Evolutionary conservation across 2,888 invertebrate genomes (phyloP).

Genomic region (Thera obeliscata): DNA sequence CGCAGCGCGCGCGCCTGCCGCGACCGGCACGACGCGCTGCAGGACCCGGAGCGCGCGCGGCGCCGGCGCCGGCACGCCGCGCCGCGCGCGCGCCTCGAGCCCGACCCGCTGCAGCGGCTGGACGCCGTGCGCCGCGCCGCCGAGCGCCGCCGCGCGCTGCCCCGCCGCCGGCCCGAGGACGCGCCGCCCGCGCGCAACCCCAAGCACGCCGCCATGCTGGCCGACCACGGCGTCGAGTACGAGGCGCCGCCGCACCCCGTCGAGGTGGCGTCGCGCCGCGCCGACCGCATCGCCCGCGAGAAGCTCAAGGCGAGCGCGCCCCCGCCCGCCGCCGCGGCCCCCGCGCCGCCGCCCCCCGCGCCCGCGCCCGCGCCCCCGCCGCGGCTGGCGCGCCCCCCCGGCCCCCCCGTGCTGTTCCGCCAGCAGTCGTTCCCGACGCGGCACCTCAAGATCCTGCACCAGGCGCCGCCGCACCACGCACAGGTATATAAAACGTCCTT

Average conservation of each 20-base stretch:
- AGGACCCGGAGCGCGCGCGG: slow-evolving; percentile 94
- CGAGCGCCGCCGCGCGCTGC: slow-evolving; percentile 89
- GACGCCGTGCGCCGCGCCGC: slow-evolving; percentile 91
- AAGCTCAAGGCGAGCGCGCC: slow-evolving; percentile 84
- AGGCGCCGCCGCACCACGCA: slow-evolving; percentile 61
- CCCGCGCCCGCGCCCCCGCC: slow-evolving; percentile 56
- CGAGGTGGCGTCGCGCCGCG: slow-evolving; percentile 91
- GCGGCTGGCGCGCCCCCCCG: slow-evolving; percentile 45
- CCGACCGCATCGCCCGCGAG: slow-evolving; percentile 93
- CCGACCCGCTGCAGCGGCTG: slow-evolving; percentile 79
- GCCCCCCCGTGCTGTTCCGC: slow-evolving; percentile 81
- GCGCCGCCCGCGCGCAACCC: slow-evolving; percentile 87
- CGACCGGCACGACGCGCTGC: slow-evolving; percentile 94
- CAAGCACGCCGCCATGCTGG: slow-evolving; percentile 92
- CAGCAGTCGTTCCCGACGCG: slow-evolving; percentile 82
- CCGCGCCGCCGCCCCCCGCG: slow-evolving; percentile 48
- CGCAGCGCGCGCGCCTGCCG: slow-evolving; percentile 96
- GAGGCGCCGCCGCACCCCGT: slow-evolving; percentile 93
- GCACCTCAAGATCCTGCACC: slow-evolving; percentile 79
- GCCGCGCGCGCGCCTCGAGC: slow-evolving; percentile 88
- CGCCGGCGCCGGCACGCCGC: slow-evolving; percentile 91
- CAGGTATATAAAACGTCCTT: slow-evolving; percentile 7
- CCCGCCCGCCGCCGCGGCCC: slow-evolving; percentile 43
- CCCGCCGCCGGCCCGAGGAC: slow-evolving; percentile 90
- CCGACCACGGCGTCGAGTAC: slow-evolving; percentile 93